Evolutionary conservation across 2,113 vertebrate genomes (phyloP).

Genomic region (Trinectes maculatus): DNA sequence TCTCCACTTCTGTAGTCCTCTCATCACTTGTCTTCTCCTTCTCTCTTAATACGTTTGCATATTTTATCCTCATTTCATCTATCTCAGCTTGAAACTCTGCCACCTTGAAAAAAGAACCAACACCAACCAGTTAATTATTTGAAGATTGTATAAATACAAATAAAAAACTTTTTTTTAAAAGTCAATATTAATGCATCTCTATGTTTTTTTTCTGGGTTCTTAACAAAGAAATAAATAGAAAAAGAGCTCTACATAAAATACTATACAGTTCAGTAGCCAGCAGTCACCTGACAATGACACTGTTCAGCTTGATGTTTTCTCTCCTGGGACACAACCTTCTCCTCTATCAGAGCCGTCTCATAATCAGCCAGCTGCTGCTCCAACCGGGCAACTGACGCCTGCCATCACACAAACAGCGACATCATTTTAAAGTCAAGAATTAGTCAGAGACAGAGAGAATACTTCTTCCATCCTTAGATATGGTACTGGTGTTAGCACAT

Average conservation of each 20-base stretch:
- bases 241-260: not conserved
- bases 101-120: constrained; percentile 78
- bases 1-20: constrained; percentile 72
- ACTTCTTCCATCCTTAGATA: not conserved
- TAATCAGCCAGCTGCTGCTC: constrained; percentile 74
- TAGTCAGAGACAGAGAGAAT: not conserved
- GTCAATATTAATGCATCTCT: no score
- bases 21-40: constrained; percentile 67
- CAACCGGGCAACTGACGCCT: constrained; percentile 79
- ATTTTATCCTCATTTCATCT: constrained; percentile 77
- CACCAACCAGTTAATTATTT: no score
- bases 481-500: not conserved
- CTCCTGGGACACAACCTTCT: constrained; percentile 79
- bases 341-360: constrained; percentile 78
- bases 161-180: no score
- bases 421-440: not conserved
- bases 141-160: no score
- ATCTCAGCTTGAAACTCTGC: constrained; percentile 80
- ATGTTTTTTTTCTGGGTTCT: no score
- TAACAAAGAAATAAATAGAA: not conserved
- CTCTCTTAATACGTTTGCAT: constrained; percentile 75
- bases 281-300: constrained; percentile 81
- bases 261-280: no score
- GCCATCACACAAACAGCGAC: constrained; percentile 22
- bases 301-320: constrained; percentile 78